Percentiles rank a stretch among this genome's conserved stretches.
Conservation (phyloP, 2,797 vertebrate genomes). For the Galago senegalensis region DNA sequence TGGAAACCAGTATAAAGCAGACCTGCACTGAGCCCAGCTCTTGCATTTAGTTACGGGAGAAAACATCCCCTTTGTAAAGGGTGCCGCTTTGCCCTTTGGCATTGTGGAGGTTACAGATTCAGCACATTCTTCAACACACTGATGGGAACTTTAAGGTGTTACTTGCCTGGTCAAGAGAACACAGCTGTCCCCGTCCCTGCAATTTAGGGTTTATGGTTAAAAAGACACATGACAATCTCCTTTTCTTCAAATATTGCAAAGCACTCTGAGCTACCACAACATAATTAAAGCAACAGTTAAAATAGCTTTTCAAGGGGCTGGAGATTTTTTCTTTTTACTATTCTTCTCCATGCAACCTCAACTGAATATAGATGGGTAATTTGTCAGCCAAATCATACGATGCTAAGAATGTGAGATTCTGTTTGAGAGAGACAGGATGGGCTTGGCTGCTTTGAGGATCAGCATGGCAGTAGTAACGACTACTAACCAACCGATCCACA, state of each 20-base stretch:
- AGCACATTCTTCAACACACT: neutral
- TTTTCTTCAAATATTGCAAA: constrained; percentile 18
- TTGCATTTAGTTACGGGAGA: neutral
- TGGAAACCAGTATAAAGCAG: neutral
- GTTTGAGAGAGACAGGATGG: neutral
- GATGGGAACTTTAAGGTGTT: neutral
- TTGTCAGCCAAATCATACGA: neutral
- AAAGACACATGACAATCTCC: neutral
- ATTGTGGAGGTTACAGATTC: neutral
- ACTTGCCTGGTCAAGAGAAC: neutral
- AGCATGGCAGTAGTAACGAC: neutral
- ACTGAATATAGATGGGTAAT: neutral
- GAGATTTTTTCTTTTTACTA: neutral
- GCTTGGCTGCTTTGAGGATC: neutral
- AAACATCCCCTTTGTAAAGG: neutral
- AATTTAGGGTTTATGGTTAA: neutral
- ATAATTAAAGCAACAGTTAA: constrained; percentile 42
- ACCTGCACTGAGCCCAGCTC: neutral
- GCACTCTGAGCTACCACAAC: neutral
- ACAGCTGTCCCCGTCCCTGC: neutral
- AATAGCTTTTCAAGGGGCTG: neutral
- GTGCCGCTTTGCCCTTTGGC: neutral
- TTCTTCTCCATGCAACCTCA: neutral
- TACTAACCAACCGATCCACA: neutral
- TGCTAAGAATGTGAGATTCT: neutral